Conservation (phyloP, 2,113 vertebrate genomes). For the Ptyas mucosa region DNA sequence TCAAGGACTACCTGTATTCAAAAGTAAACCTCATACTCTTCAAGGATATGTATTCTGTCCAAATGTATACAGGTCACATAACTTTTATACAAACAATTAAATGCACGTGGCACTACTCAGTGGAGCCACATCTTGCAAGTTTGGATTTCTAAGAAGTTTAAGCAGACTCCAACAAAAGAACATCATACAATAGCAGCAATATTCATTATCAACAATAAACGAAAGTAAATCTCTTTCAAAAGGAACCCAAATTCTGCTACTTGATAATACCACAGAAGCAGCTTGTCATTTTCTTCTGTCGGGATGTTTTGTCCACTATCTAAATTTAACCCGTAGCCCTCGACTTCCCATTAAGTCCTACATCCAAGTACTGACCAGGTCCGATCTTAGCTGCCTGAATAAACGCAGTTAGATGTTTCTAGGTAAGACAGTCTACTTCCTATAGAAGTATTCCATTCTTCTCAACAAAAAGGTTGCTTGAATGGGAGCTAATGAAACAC, state of each 20-base stretch:
- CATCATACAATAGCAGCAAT: not conserved
- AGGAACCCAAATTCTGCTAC: not conserved
- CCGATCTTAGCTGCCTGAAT: not conserved
- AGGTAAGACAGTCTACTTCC: not conserved
- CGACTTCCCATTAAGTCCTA: not conserved
- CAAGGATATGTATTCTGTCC: not conserved
- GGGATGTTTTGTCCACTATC: not conserved
- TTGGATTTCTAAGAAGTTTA: not conserved
- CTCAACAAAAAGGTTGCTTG: not conserved
- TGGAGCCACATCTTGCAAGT: not conserved
- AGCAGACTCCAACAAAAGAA: not conserved
- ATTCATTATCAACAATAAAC: not conserved
- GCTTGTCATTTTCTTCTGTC: not conserved
- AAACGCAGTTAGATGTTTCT: not conserved
- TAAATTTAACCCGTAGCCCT: not conserved
- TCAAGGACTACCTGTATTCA: not conserved
- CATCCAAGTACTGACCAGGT: not conserved
- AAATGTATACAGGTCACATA: not conserved
- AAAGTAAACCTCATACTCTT: not conserved
- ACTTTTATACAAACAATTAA: not conserved
- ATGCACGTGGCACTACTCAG: not conserved
- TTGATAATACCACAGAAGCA: not conserved
- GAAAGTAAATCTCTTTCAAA: not conserved
- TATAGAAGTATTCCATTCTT: not conserved
- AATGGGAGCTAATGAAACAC: not conserved